Evolutionary conservation across 2,888 invertebrate species (phyloP).

Genomic region (Yponomeuta sedellus): DNA sequence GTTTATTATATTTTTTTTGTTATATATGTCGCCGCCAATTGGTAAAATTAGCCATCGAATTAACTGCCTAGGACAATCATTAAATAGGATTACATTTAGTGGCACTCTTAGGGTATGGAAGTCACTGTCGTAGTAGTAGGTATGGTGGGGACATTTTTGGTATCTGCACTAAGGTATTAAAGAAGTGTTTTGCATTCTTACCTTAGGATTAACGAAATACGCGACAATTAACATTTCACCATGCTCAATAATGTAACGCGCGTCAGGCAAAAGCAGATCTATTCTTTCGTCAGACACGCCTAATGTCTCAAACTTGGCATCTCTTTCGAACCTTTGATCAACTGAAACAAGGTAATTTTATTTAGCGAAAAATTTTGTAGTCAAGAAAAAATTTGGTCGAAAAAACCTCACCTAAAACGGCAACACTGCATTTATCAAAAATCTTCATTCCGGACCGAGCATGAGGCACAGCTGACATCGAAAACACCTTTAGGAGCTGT

Average conservation of each 20-base stretch:
- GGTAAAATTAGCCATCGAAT: no score
- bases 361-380: no score
- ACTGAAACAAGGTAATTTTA: background rate
- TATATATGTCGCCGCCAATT: no score
- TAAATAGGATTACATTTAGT: no score
- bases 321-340: background rate
- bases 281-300: background rate
- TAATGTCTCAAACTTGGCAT: background rate
- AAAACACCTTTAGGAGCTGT: background rate
- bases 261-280: background rate
- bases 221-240: background rate
- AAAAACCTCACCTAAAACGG: background rate
- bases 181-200: background rate
- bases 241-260: background rate
- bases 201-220: background rate
- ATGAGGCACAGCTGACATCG: background rate
- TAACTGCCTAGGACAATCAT: no score
- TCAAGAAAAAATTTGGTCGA: no score
- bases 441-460: background rate
- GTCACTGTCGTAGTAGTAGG: no score
- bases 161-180: no score
- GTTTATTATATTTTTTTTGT: no score
- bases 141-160: no score
- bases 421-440: background rate
- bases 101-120: no score